Evolutionary conservation across 2,113 vertebrate species (phyloP).

Genomic region (Phyllostomus hastatus): DNA sequence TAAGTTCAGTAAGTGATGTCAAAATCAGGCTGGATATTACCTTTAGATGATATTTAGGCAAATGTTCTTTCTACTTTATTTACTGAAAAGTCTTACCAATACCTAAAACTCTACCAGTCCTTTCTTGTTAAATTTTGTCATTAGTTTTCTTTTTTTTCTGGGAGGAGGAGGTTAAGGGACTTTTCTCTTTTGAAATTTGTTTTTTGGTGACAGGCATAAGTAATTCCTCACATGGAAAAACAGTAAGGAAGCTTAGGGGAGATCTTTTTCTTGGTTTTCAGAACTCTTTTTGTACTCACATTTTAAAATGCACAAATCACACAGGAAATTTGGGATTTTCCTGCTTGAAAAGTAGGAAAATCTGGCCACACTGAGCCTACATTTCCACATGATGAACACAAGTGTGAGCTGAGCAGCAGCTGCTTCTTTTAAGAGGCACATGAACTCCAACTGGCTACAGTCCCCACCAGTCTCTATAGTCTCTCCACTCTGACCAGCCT

Average conservation of each 20-base stretch:
- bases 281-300: background rate
- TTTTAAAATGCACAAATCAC: background rate
- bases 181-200: background rate
- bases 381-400: background rate
- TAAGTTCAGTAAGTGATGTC: background rate
- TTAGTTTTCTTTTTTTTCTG: background rate
- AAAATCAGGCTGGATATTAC: background rate
- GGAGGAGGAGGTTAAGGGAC: rapidly evolving
- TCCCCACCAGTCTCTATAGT: background rate
- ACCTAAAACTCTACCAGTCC: background rate
- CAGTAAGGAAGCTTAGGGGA: background rate
- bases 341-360: background rate
- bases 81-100: background rate
- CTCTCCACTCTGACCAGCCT: background rate
- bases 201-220: background rate
- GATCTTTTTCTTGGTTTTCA: background rate
- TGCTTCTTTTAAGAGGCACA: background rate
- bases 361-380: background rate
- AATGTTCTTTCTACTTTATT: background rate
- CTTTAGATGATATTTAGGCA: background rate
- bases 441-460: background rate
- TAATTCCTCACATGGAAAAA: background rate
- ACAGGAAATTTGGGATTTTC: background rate
- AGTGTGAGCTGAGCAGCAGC: background rate
- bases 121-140: background rate